Evolutionary conservation across 2,113 vertebrate genomes (phyloP), one percentile per base, ranked within the genome.

Genomic region (Equus przewalskii): DNA sequence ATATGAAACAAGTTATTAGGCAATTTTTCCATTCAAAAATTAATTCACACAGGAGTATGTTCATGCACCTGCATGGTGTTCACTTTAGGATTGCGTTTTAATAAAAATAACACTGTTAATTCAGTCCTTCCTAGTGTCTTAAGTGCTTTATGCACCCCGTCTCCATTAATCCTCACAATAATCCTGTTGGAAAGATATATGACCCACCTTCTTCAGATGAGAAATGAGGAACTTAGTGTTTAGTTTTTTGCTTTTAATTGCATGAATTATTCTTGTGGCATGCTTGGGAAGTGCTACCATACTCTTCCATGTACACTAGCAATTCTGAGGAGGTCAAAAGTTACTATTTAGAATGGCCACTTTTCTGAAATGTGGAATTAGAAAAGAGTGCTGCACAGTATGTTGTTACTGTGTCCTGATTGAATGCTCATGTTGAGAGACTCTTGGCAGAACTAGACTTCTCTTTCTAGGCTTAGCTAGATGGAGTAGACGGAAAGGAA

Each of bases 191-290:
- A 87, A 58, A 18, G 60, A 46, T n/a, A 81, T 19, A 21, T 60
- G 67, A 64, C 36, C 14, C 18, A 0, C 10, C 1, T 44, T 92
- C 92, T 96, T 86, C 46, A 97, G 60, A 65, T 92, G 79, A 97
- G 67, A 96, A 94, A 89, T n/a, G 41, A 73, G 15, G 36, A 72
- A 72, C 49, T 81, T 91, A 49, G 24, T 94, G 54, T 72, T 46
- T 67, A 49, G 62, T 49, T 83, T 60, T 90, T 95, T 91, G 36
- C n/a, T 94, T 94, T 88, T 94, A 87, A 51, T 72, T 88, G 12
- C 3, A 49, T 83, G 89, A n/a, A 18, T 70, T 70, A 16, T 67
- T 70, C 75, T 64, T 65, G 70, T 62, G 22, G 46, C 73, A 16
- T 79, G 46, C 33, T 51, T 92, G 54, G 24, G 26, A 75, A 83